Evolutionary conservation across 2,797 vertebrate genomes (phyloP).

Genomic region (Acestrorhynchus altus): DNA sequence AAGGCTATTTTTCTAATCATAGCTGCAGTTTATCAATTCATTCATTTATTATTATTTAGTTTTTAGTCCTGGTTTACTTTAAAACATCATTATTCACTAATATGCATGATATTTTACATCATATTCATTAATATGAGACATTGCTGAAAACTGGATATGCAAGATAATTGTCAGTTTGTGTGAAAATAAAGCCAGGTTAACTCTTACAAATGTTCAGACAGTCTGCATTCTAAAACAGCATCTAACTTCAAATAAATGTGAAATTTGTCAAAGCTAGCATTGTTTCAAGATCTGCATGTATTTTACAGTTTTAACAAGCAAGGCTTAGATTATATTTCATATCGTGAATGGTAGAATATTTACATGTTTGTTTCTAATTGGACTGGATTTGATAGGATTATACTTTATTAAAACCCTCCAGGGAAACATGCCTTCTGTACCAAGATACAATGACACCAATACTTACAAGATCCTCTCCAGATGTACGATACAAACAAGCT

Average conservation of each 20-base stretch:
- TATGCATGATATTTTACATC: too few species aligned
- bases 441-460: neutral
- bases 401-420: slow-evolving; percentile 6
- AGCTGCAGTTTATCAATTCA: too few species aligned
- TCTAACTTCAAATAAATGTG: neutral
- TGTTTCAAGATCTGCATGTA: neutral
- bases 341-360: neutral
- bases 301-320: neutral
- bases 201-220: neutral
- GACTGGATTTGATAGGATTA: slow-evolving; percentile 16
- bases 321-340: neutral
- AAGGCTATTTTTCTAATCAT: too few species aligned
- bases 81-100: too few species aligned
- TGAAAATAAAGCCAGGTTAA: neutral
- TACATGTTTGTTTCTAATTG: slow-evolving; percentile 13
- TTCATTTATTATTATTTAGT: too few species aligned
- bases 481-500: neutral
- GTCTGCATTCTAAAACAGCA: neutral
- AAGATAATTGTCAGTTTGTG: neutral
- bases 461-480: neutral
- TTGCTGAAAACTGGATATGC: too few species aligned
- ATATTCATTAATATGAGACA: too few species aligned
- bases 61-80: too few species aligned
- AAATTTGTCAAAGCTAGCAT: neutral
- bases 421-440: neutral